Evolutionary conservation across 2,888 invertebrate species (phyloP).

Genomic region (Dryococelus australis): DNA sequence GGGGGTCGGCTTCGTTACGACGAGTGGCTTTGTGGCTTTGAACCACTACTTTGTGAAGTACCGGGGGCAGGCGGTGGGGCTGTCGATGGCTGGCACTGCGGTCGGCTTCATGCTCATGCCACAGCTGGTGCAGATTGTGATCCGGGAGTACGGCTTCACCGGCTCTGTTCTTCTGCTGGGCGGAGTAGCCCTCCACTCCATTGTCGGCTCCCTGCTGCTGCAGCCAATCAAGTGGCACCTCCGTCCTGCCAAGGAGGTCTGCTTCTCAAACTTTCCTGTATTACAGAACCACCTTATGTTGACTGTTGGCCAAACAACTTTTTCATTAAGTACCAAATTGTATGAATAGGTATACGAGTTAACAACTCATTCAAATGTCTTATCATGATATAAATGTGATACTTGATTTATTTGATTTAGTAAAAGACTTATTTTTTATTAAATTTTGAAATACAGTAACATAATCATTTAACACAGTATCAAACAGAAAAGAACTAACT

Average conservation of each 20-base stretch:
- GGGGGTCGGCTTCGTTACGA: conserved; percentile 78
- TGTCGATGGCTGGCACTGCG: conserved; percentile 82
- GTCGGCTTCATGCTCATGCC: conserved; percentile 83
- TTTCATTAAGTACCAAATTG: too few species aligned
- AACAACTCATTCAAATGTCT: too few species aligned
- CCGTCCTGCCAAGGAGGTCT: conserved; percentile 58
- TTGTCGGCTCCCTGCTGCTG: conserved; percentile 71
- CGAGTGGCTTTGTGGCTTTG: conserved; percentile 79
- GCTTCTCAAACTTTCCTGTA: too few species aligned
- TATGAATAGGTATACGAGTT: too few species aligned
- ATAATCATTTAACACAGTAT: too few species aligned
- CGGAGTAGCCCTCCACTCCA: conserved; percentile 71
- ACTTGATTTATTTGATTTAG: too few species aligned
- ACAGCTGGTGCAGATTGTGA: conserved; percentile 69
- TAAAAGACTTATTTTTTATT: too few species aligned
- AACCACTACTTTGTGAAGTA: conserved; percentile 80
- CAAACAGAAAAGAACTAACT: too few species aligned
- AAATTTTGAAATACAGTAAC: too few species aligned
- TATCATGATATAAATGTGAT: too few species aligned
- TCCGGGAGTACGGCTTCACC: conserved; percentile 70
- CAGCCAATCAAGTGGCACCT: conserved; percentile 78
- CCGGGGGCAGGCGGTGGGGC: conserved; percentile 80
- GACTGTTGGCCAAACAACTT: too few species aligned
- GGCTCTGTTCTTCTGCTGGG: conserved; percentile 74
- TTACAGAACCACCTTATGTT: too few species aligned